These are phyloP conservation scores for Lacanobia oleracea DNA, from an alignment of 2,888 invertebrate genomes.

Conservation along the genomic window DNA sequence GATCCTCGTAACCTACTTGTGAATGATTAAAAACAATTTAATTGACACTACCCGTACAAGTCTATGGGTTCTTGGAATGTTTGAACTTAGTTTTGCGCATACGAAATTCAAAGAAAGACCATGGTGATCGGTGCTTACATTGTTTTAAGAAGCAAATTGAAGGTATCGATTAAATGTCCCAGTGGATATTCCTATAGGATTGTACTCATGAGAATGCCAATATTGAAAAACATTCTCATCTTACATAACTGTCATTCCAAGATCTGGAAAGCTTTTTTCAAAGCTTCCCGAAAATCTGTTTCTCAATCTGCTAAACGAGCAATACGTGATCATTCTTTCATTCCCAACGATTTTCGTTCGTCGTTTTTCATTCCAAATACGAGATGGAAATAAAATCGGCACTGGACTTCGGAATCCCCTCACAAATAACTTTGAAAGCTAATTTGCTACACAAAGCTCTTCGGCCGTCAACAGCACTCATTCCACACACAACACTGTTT, in stretches of 20 bases:
- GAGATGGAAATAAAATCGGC: conserved; percentile 11
- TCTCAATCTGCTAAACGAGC: neutral
- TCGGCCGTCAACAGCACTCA: conserved; percentile 48
- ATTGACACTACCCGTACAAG: conserved; percentile 45
- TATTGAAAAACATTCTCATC: neutral
- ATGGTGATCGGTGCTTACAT: neutral
- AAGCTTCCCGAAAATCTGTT: neutral
- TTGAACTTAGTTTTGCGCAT: neutral
- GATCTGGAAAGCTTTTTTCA: neutral
- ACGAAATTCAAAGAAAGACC: too few species aligned
- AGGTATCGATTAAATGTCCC: neutral
- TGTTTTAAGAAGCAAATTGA: neutral
- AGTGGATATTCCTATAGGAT: neutral
- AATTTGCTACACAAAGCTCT: conserved; percentile 36
- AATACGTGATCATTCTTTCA: neutral
- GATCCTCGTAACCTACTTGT: conserved; percentile 77
- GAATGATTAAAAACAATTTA: conserved; percentile 61
- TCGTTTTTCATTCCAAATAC: neutral
- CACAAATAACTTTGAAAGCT: conserved; percentile 18
- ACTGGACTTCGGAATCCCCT: neutral
- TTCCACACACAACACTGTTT: conserved; percentile 36
- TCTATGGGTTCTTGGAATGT: conserved; percentile 14
- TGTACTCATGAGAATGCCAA: too few species aligned
- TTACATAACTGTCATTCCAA: neutral
- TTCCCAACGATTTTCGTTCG: too few species aligned